Conservation (phyloP, 2,797 vertebrate species). For the Sphaeramia orbicularis region DNA sequence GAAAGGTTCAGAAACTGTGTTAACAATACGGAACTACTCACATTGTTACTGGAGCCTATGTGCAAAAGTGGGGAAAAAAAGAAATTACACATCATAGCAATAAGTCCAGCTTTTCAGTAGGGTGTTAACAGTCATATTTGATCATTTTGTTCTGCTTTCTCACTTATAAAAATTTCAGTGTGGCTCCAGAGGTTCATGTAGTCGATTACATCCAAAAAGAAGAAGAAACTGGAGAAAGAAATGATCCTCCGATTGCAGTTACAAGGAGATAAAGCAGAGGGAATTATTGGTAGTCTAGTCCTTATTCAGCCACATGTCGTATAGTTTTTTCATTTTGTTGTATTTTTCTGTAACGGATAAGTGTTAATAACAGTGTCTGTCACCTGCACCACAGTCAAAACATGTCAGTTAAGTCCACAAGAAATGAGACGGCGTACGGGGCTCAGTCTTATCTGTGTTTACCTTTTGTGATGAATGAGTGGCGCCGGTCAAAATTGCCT, state of each 20-base stretch:
- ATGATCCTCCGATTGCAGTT: slow-evolving; percentile 9
- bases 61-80: too few species aligned
- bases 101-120: slow-evolving; percentile 19
- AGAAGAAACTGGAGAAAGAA: slow-evolving; percentile 27
- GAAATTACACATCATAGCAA: background rate
- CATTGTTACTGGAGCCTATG: background rate
- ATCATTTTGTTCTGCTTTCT: slow-evolving; percentile 43
- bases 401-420: slow-evolving; percentile 16
- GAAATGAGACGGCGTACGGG: slow-evolving; percentile 27
- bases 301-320: background rate
- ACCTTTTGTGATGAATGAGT: slow-evolving; percentile 63
- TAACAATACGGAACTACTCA: background rate
- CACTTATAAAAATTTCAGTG: slow-evolving; percentile 49
- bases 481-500: slow-evolving; percentile 53
- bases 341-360: slow-evolving; percentile 4
- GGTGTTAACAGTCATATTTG: slow-evolving; percentile 50
- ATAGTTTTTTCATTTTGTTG: background rate
- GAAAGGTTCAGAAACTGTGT: background rate
- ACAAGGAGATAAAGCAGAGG: slow-evolving; percentile 20
- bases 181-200: slow-evolving; percentile 51
- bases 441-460: slow-evolving; percentile 59
- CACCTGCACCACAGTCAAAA: slow-evolving; percentile 17
- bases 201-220: slow-evolving; percentile 48
- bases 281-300: slow-evolving; percentile 34
- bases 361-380: slow-evolving; percentile 25